These are phyloP conservation scores for Chaitophorus viminalis DNA, from an alignment of 2,888 invertebrate genomes.

Conservation along the genomic window DNA sequence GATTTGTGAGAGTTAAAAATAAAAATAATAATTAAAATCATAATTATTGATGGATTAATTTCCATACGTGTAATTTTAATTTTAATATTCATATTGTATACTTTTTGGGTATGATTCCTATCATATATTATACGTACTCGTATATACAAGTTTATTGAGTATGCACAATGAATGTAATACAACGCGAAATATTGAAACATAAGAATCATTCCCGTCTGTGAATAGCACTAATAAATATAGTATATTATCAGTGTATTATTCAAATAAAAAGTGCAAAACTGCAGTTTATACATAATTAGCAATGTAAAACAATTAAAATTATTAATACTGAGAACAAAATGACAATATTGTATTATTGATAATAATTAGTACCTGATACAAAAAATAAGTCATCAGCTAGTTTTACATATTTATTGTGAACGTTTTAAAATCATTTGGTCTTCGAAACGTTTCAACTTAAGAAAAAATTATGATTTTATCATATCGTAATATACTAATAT, in stretches of 20 bases:
- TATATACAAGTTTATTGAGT: no score
- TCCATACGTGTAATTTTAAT: no score
- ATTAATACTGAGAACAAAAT: conserved; percentile 7
- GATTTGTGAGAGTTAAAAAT: no score
- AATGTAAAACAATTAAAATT: neutral
- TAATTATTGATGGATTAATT: no score
- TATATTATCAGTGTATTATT: neutral
- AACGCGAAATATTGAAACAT: neutral
- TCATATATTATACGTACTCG: no score
- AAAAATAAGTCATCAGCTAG: neutral
- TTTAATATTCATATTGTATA: no score
- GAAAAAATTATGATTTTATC: neutral
- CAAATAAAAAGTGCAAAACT: neutral
- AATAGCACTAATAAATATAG: neutral
- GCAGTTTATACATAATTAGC: neutral
- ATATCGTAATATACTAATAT: neutral
- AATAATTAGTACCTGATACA: neutral
- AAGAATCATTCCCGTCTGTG: neutral
- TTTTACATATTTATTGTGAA: conserved; percentile 8
- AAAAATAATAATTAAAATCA: no score
- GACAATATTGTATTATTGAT: neutral
- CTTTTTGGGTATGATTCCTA: no score
- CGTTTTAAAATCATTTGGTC: neutral
- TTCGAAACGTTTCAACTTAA: neutral
- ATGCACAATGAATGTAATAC: no score